phyloP scores from a whole-genome alignment of 2,113 vertebrate genomes.

The Myotis yumanensis region DNA sequence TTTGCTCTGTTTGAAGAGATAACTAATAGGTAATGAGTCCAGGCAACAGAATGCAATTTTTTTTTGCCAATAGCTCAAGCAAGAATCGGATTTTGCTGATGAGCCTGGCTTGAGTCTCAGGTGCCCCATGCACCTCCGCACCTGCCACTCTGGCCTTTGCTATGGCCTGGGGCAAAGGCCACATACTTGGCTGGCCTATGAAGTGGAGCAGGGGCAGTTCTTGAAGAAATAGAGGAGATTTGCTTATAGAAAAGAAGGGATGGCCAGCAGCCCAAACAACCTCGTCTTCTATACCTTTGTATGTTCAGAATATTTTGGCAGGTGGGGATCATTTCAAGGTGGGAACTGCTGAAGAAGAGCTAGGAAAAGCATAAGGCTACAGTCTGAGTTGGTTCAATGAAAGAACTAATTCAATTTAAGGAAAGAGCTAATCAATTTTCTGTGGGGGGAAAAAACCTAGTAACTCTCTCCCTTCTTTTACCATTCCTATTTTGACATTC shows the following conservation, averaged over 20 bases:
- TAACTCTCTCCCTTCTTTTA: neutral
- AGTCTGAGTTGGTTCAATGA: neutral
- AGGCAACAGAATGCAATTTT: neutral
- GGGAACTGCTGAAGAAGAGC: neutral
- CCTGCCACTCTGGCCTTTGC: neutral
- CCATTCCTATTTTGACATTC: neutral
- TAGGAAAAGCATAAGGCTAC: neutral
- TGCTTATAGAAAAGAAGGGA: neutral
- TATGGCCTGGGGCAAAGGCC: neutral
- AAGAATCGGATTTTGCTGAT: neutral
- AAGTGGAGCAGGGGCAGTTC: neutral
- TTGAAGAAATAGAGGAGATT: neutral
- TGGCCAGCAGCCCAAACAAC: neutral
- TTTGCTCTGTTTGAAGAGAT: neutral
- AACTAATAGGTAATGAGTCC: neutral
- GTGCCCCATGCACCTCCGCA: neutral
- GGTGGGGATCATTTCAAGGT: neutral
- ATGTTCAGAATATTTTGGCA: neutral
- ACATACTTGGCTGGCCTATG: neutral
- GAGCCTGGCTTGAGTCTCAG: neutral
- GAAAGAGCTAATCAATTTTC: neutral
- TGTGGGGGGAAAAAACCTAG: neutral
- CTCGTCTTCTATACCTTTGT: neutral
- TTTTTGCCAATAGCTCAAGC: neutral
- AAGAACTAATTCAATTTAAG: neutral